Base-by-base conservation (phyloP, 2,797 vertebrate genomes). In the Oryzias sinensis region DNA sequence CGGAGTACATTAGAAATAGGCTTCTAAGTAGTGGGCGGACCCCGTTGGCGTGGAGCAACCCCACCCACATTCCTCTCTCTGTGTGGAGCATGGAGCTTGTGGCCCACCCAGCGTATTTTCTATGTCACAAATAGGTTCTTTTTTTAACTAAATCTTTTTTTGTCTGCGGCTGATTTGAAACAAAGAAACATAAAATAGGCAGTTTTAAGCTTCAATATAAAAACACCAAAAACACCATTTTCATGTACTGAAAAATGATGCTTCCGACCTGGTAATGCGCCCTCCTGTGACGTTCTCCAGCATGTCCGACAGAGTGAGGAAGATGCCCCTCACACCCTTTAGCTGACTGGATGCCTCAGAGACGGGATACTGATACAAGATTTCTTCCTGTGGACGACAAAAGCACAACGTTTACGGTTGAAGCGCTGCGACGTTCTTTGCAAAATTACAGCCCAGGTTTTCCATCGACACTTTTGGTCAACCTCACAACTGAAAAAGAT, bases 271-370 rank as follows among this genome's bases (percentile, higher is more conserved):
- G 84, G 95, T 87, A 56, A 98, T 94, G 68, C 83, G 92, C 42
- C 94, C 92, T 56, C 94, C 95, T 1, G 95, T 96, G 74, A 98
- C 91, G 53, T 91, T 95, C 87, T 96, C 95, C 92, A 99, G 84
- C 94, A 98, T 95, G 88, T 99, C 97, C 74, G 93, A 95, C 5
- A 99, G 91, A 0, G 97, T 98, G 49, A 99, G 93, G 87, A 98
- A 99, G 88, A 99, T 95, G 43, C 97, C 97, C 54, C 97, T 88
- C 56, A 97, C 92, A 46, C 92, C 94, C 83, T 94, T 98, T 72
- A 99, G 91, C 88, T 95, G 96, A 59, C 88, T 76, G 47, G 96
- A 95, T 1, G 94, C 93, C 68, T 95, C 95, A 33, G 94, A 94
- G 66, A 86, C 69, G 0, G 97, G 97, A 68, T 95, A 99, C 81